A percentile compares a stretch with the other conserved stretches of the same genome.
Conservation (phyloP, 2,113 vertebrate genomes). For the Illadopsis cleaveri region DNA sequence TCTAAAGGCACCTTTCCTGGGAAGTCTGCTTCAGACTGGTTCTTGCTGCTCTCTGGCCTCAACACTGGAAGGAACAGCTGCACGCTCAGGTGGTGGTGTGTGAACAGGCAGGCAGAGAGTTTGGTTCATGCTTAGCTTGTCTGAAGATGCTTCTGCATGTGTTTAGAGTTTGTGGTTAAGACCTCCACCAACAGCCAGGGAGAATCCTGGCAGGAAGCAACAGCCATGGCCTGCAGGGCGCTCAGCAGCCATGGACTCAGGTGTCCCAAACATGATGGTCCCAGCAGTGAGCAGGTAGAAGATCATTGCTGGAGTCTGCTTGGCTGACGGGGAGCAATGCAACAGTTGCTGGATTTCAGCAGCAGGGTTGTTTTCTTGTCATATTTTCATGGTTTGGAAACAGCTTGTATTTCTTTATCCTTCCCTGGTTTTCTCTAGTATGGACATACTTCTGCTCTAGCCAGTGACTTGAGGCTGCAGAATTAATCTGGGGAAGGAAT, state of each 20-base stretch:
- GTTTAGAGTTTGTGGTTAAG: neutral
- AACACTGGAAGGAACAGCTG: neutral
- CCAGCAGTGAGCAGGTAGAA: neutral
- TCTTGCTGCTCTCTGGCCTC: neutral
- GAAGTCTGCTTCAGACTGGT: neutral
- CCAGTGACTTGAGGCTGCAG: neutral
- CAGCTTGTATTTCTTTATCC: neutral
- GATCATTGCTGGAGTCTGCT: neutral
- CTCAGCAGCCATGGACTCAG: accelerated
- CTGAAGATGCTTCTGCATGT: neutral
- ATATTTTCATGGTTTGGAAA: neutral
- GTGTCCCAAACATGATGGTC: neutral
- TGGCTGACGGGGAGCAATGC: neutral
- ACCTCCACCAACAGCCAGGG: neutral
- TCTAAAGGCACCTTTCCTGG: neutral
- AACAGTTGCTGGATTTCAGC: neutral
- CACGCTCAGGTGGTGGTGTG: accelerated
- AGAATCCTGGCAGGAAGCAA: neutral
- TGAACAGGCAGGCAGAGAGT: neutral
- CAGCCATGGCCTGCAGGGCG: neutral
- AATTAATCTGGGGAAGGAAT: neutral
- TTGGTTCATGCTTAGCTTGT: neutral
- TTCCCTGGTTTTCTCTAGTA: neutral
- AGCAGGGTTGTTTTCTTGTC: neutral
- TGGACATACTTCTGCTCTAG: neutral